A percentile compares a stretch with the other conserved stretches of the same genome.
These are phyloP conservation scores for Australoheros scitulus DNA, from an alignment of 2,113 vertebrate species.

Conservation along the genomic window DNA sequence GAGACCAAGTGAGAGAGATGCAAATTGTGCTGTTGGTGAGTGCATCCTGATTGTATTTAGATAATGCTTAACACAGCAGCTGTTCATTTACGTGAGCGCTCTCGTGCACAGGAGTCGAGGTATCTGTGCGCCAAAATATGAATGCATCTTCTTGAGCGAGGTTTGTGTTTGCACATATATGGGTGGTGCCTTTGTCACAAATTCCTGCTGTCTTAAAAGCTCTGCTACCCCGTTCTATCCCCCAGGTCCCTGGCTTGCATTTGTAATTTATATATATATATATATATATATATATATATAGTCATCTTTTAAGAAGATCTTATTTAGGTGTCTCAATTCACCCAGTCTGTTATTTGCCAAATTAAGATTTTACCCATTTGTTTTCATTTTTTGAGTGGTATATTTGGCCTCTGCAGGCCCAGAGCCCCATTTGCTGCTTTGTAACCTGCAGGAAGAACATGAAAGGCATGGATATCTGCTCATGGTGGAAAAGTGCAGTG, in stretches of 20 bases:
- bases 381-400: background rate
- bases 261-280: constrained; percentile 5
- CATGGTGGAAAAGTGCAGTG: background rate
- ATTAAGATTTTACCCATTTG: background rate
- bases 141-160: background rate
- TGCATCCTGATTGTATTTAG: constrained; percentile 73
- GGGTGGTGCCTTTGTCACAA: constrained; percentile 12
- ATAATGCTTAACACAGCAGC: constrained; percentile 69
- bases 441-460: background rate
- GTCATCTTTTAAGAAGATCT: constrained; percentile 4
- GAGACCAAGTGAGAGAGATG: constrained; percentile 67
- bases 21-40: constrained; percentile 65
- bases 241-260: constrained; percentile 38
- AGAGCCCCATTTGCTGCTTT: background rate
- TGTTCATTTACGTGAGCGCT: constrained; percentile 54
- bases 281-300: background rate
- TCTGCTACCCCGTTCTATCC: background rate
- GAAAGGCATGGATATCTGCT: background rate
- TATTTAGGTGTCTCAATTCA: background rate
- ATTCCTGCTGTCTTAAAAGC: constrained; percentile 14
- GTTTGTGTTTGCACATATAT: background rate
- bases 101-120: background rate
- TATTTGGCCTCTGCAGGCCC: background rate
- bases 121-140: background rate
- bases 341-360: background rate